Evolutionary conservation across 2,888 invertebrate genomes (phyloP).

Genomic region (Apamea crenata): DNA sequence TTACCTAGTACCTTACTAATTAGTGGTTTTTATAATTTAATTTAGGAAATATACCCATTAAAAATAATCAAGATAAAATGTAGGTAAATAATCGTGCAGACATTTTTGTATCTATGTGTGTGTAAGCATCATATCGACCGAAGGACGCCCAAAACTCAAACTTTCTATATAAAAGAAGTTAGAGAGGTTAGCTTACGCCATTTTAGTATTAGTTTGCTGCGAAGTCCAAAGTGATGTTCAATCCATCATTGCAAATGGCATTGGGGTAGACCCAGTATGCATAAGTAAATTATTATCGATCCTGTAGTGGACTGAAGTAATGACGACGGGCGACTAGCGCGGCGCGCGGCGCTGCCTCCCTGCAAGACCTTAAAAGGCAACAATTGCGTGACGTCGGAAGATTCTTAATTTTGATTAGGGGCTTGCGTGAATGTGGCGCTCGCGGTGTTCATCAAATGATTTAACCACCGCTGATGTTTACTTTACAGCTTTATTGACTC

Average conservation of each 20-base stretch:
- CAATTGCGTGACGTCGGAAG: constrained; percentile 83
- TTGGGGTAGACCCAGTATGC: constrained; percentile 75
- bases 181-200: constrained; percentile 11
- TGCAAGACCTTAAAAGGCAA: constrained; percentile 71
- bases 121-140: constrained; percentile 1
- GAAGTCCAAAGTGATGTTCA: constrained; percentile 57
- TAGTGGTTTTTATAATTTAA: constrained; percentile 16
- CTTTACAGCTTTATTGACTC: constrained; percentile 73
- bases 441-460: constrained; percentile 82
- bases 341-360: constrained; percentile 44
- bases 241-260: constrained; percentile 77
- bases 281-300: constrained; percentile 85
- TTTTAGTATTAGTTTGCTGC: constrained; percentile 39
- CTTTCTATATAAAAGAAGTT: constrained; percentile 18
- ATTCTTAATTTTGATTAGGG: constrained; percentile 85
- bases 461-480: constrained; percentile 78
- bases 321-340: constrained; percentile 60
- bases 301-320: constrained; percentile 69
- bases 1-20: constrained; percentile 24
- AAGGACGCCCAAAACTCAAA: constrained; percentile 24
- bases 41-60: background rate
- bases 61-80: background rate
- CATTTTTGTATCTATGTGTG: background rate
- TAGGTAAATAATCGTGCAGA: background rate
- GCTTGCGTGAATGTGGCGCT: constrained; percentile 81